Conservation (phyloP, 1,140 invertebrate genomes). For the Drosophila micromelanica region DNA sequence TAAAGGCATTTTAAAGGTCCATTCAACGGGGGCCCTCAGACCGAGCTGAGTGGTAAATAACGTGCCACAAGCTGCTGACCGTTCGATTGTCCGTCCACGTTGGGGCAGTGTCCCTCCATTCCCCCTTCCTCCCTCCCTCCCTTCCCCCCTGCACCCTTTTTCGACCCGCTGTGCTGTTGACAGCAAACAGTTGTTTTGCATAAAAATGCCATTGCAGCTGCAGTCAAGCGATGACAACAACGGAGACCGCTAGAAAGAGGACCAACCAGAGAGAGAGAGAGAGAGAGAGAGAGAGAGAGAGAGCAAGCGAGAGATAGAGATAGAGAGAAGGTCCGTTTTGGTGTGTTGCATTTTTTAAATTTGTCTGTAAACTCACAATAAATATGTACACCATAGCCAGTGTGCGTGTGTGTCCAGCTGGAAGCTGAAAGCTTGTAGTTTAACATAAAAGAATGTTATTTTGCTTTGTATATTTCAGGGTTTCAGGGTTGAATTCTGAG, state of each 20-base stretch:
- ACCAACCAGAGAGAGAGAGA: neutral
- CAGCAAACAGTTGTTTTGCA: slow-evolving; percentile 81
- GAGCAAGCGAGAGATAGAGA: slow-evolving; percentile 1
- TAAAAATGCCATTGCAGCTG: slow-evolving; percentile 73
- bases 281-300: neutral
- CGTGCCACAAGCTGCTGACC: slow-evolving; percentile 25
- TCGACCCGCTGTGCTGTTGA: slow-evolving; percentile 72
- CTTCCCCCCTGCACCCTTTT: too few species aligned
- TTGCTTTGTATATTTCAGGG: slow-evolving; percentile 1
- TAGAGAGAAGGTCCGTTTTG: slow-evolving; percentile 2
- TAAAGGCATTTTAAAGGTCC: slow-evolving; percentile 37
- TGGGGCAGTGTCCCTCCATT: neutral
- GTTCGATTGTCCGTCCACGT: slow-evolving; percentile 14
- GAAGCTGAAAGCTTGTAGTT: slow-evolving; percentile 19
- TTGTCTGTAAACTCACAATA: slow-evolving; percentile 62
- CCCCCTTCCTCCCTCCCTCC: neutral
- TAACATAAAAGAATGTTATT: slow-evolving; percentile 27
- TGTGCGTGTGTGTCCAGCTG: slow-evolving; percentile 14
- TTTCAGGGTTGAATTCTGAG: neutral
- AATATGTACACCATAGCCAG: slow-evolving; percentile 36
- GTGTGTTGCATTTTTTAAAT: slow-evolving; percentile 41
- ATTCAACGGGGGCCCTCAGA: neutral
- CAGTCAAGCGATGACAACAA: slow-evolving; percentile 24
- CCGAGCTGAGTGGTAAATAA: slow-evolving; percentile 21
- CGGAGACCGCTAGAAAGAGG: slow-evolving; percentile 4